Evolutionary conservation across 2,113 vertebrate genomes (phyloP).

Genomic region (Stigmatopora argus): DNA sequence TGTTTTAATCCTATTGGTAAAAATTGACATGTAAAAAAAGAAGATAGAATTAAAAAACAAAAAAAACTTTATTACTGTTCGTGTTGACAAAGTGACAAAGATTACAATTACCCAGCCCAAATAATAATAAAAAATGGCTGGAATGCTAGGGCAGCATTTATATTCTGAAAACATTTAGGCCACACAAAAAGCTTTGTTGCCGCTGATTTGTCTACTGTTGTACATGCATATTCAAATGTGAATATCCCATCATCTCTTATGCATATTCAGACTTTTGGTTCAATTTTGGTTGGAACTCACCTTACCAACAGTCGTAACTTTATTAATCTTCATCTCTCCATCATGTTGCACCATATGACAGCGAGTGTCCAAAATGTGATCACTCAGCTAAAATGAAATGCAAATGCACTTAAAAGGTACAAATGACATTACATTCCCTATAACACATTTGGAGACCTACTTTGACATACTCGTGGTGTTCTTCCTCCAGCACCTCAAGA

Average conservation of each 20-base stretch:
- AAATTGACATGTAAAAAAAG: no score
- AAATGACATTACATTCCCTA: not conserved
- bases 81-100: no score
- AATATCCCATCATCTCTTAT: not conserved
- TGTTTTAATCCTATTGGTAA: no score
- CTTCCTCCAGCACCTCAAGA: conserved; percentile 76
- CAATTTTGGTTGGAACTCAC: conserved; percentile 56
- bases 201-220: no score
- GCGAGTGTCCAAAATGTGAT: conserved; percentile 69
- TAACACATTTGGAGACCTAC: conserved; percentile 48
- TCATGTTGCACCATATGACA: conserved; percentile 66
- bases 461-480: conserved; percentile 77
- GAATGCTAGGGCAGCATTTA: no score
- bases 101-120: no score
- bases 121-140: no score
- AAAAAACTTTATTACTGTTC: no score
- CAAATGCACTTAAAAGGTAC: not conserved
- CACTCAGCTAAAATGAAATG: conserved; percentile 60
- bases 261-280: not conserved
- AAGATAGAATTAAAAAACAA: no score
- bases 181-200: no score
- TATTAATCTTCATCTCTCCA: conserved; percentile 67
- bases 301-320: conserved; percentile 70
- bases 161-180: no score
- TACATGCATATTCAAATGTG: no score